Base-by-base conservation (phyloP, 1,140 invertebrate species). In the Mizuhopecten yessoensis region DNA sequence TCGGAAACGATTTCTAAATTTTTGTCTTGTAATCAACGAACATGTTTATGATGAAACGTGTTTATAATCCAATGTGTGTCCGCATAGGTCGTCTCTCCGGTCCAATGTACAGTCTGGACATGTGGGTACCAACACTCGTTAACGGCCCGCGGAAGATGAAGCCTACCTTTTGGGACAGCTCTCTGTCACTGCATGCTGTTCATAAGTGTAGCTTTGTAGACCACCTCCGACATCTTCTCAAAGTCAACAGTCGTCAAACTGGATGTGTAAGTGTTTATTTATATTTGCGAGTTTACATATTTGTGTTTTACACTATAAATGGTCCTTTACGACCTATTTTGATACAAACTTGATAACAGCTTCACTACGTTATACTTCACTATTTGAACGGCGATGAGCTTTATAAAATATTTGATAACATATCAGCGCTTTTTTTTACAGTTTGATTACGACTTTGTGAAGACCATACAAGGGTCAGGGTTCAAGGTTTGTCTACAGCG, bases 391-490 rank as follows among this genome's bases (percentile, higher is more conserved):
- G n/a, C n/a, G n/a, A n/a, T n/a, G n/a, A n/a, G n/a, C n/a, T n/a
- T n/a, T n/a, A n/a, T n/a, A n/a, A n/a, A n/a, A n/a, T n/a, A n/a
- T n/a, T n/a, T n/a, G n/a, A n/a, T n/a, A n/a, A n/a, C n/a, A n/a
- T n/a, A 39, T 39, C 20, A 36, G 29, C 45, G 11, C 91, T 39
- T 89, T 86, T 88, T 87, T 34, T 87, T 89, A 33, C 87, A 93
- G 91, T 93, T 92, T 87, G 91, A 87, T 29, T 92, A 91, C 86
- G 89, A 92, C 33, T 92, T 93, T 87, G 86, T 92, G 13, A 86
- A 87, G 34, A 75, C 86, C 23, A 34, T 57, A 29, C 34, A 86
- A 89, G 90, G 90, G 9, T 33, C 90, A 29, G 87, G 89, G 86
- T 92, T 92, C 34, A 87, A 89, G 57, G 90, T 92, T 13, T 33